Base-by-base conservation (phyloP, 2,797 vertebrate genomes). In the Silurus aristotelis region DNA sequence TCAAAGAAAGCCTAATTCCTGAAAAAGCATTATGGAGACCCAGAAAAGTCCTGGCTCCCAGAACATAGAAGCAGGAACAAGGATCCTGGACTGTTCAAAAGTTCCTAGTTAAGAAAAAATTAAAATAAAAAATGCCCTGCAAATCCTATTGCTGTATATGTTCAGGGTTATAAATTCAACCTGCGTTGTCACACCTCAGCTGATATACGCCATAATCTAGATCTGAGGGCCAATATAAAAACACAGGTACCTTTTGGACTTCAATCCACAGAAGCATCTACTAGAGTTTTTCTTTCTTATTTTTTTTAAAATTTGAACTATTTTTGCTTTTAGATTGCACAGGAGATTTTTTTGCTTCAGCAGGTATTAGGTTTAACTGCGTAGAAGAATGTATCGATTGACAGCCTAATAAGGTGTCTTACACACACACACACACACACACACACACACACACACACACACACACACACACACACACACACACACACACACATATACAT, bases 371-470 rank as follows among this genome's bases (percentile, higher is more conserved):
- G 7, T 43, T 43, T 22, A 61, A 43, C 8, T 79, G 27, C 17
- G 19, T 27, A 77, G 75, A 22, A 60, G 27, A 43, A 61, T 12
- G 56, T 31, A 56, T 81, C n/a, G 5, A 81, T 56, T 81, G 64
- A 81, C 64, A 68, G 63, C 38, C 48, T 81, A 68, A 81, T 68
- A 31, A 67, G 56, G 25, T 22, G 38, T 46, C 31, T 17, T 1
- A n/a, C 56, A 38, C 56, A 20, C 58, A 38, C 19, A 43, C 58
- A 61, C 73, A 58, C 55, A 77, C n/a, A 76, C 73, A 58, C 73
- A 56, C 72, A 75, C 72, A 75, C 48, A 75, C 9, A 27, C 72
- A 75, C 72, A 25, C 22, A 75, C 46, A 73, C 20, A 27, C 52
- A 55, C 22, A 55, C n/a, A 56, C 25, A 76, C 15, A 75, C 9